Base-by-base conservation (phyloP, 2,113 vertebrate species). In the Jaculus jaculus region DNA sequence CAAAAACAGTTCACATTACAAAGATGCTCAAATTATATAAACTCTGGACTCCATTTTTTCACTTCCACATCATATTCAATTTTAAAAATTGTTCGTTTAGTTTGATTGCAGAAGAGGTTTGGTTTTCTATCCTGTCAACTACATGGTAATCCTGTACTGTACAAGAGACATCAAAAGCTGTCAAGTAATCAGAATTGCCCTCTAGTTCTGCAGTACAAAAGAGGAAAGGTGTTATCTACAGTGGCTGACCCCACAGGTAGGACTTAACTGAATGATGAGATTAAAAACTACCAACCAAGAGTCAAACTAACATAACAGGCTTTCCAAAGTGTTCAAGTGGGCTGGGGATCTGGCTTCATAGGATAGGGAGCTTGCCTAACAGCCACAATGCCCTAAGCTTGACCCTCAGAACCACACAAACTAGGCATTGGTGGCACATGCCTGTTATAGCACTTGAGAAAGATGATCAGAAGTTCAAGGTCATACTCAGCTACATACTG, bases 21-120 rank as follows among this genome's bases (percentile, higher is more conserved):
- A 82, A 88, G 61, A 54, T 78, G 18, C 23, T 95, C 84, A 94
- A 92, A 94, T 75, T 85, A 91, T 69, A 82, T 30, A 39, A 88
- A 82, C 37, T 81, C 65, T 85, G 42, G 94, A 86, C 51, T 37
- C 63, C 28, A 72, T 61, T 87, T 74, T 79, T 79, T 68, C 30
- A 73, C 84, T 88, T 86, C 16, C 39, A 89, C 6, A 54, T 51
- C 74, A 79, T 51, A 92, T 20, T 89, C 66, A 72, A n/a, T 66
- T 81, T 75, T 71, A 69, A 93, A 92, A 13, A 85, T 34, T 61
- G 2, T 79, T 87, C 90, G 28, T 65, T 84, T 63, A 71, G 66
- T 51, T 85, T 42, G 71, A 24, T 78, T 24, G 63, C 60, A 78
- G 26, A 83, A 65, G 20, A 47, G 8, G 7, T 30, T 39, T 69